Evolutionary conservation across 2,113 vertebrate genomes (phyloP), one percentile per base, ranked within the genome.

Genomic region (Setophaga petechia): DNA sequence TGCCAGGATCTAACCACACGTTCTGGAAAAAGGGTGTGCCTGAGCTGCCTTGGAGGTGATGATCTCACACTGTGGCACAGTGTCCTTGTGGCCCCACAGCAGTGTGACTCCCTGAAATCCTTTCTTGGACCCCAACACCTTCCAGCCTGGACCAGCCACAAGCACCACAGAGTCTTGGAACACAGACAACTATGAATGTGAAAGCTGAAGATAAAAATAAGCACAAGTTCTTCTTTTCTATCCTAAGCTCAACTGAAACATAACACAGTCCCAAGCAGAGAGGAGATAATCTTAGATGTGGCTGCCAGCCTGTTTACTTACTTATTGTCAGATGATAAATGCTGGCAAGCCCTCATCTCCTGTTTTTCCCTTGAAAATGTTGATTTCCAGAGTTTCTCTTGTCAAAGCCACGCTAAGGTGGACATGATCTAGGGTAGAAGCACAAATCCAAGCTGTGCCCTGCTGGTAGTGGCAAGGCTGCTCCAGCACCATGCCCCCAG

Each of bases 21-120:
- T 31, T 82, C n/a, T 69, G 63, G 62, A 49, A 41, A 44, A 57
- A 69, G 8, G 44, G 3, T 2, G 0, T 7, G 1, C 68, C 41
- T 49, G 23, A 87, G 54, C 43, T 73, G 54, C 62, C n/a, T 51
- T 37, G 46, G 31, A 57, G 47, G 27, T 82, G 84, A 30, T 47
- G 55, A 2, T 55, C 14, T 62, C 51, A 28, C 1, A 1, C 4
- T 43, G 46, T 23, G 52, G 33, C 57, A 67, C 0, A 0, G 25
- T 63, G 61, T 74, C 31, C 1, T 0, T 24, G 30, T n/a, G 65
- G 31, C 10, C 81, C 81, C 51, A n/a, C 22, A 47, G 20, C 0
- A 2, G 4, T 11, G 52, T 49, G n/a, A 23, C 18, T 79, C 51
- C 23, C 31, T 46, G 1, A 75, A 79, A 20, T 35, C 59, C 27